Percentiles rank a stretch among this genome's conserved stretches.
phyloP scores from a whole-genome alignment of 2,888 invertebrate species.

The Bellardia pandia region DNA sequence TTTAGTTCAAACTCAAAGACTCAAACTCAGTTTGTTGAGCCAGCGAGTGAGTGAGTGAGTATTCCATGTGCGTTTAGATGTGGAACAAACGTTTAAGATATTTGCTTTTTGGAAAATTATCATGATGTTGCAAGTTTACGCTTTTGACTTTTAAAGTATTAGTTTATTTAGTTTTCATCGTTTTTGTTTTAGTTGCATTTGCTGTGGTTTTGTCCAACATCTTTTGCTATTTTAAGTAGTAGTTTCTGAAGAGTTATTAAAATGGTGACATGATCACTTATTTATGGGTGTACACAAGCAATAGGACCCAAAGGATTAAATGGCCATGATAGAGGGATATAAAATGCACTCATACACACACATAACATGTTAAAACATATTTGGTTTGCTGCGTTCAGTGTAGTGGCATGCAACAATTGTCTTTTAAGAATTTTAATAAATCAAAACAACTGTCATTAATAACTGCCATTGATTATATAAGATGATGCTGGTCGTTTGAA shows the following conservation, averaged over 20 bases:
- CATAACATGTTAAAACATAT: not conserved
- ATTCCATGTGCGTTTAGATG: constrained; percentile 57
- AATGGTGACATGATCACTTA: constrained; percentile 73
- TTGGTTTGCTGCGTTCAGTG: constrained; percentile 4
- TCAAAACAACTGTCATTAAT: constrained; percentile 55
- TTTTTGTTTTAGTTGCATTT: constrained; percentile 7
- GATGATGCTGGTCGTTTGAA: not conserved
- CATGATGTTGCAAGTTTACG: constrained; percentile 73
- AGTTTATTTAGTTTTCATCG: constrained; percentile 45
- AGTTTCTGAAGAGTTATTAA: constrained; percentile 72
- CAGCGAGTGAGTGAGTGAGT: constrained; percentile 28
- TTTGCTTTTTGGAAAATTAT: constrained; percentile 74
- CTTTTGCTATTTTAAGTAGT: constrained; percentile 52
- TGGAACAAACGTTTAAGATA: constrained; percentile 72
- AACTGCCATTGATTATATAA: constrained; percentile 33
- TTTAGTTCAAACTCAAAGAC: not conserved
- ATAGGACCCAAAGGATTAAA: constrained; percentile 72
- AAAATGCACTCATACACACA: not conserved
- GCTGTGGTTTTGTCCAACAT: constrained; percentile 1
- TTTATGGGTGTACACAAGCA: constrained; percentile 72
- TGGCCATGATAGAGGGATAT: constrained; percentile 43
- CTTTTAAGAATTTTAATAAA: constrained; percentile 59
- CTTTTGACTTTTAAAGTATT: constrained; percentile 61
- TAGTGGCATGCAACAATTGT: constrained; percentile 42
- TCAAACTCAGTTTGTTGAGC: constrained; percentile 7